Evolutionary conservation across 1,140 invertebrate genomes (phyloP), one percentile per base, ranked within the genome.

Genomic region (Bombus waltoni): DNA sequence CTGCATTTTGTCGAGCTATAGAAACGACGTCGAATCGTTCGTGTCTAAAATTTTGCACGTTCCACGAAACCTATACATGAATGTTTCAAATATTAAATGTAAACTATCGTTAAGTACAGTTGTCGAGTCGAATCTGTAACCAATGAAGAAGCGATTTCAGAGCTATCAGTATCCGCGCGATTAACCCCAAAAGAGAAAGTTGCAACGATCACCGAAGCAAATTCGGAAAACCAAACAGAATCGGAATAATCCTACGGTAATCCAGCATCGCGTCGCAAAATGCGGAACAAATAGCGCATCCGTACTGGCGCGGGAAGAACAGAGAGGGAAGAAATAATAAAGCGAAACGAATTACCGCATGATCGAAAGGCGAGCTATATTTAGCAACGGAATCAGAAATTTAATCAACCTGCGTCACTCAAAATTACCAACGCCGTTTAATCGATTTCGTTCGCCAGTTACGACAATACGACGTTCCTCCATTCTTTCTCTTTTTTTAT

Each of bases 331-430:
- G 47, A 59, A 76, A 57, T 76, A 82, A 82, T 59, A 62, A 71
- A 82, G 47, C 32, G 57, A 62, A 73, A 57, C 81, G 81, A 75
- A 38, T 35, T 83, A 76, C 44, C 59, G 59, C 57, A 59, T 82
- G 47, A 74, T 44, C 72, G 57, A 28, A 42, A 28, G 25, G 13
- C 65, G 13, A 59, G 47, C 11, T 80, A 80, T 57, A 72, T 81
- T 71, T 47, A 82, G 72, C 81, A 44, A 73, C 40, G 70, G 53
- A 47, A 65, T 83, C 72, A 75, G 57, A 83, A 83, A 83, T 83
- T 83, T 75, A 66, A 83, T 83, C 72, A 75, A 75, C 40, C 71
- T 40, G 32, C 72, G 81, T 83, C 81, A 53, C 57, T 83, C 57
- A 83, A 47, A 75, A 75, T 83, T 66, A 75, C 59, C 72, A 13